Conservation (phyloP, 2,888 invertebrate genomes). For the Drosophila helvetica region DNA sequence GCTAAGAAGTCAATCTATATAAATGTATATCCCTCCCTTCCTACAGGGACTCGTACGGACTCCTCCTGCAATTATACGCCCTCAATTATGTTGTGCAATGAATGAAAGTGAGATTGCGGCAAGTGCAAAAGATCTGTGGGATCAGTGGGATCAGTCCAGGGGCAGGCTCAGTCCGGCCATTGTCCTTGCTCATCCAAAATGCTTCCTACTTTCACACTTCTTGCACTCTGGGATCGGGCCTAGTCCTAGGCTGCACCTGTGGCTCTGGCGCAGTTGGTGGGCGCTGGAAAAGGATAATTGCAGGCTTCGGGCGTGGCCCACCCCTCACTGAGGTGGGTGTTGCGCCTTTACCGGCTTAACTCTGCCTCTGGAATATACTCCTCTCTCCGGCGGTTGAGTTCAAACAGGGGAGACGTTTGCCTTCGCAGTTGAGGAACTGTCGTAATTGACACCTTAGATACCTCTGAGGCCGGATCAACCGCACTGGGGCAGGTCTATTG, state of each 20-base stretch:
- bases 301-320: slow-evolving; percentile 44
- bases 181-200: slow-evolving; percentile 51
- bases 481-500: slow-evolving; percentile 28
- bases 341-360: slow-evolving; percentile 76
- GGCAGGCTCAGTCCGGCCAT: slow-evolving; percentile 51
- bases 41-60: slow-evolving; percentile 9
- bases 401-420: slow-evolving; percentile 35
- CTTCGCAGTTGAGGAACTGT: slow-evolving; percentile 22
- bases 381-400: slow-evolving; percentile 45
- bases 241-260: slow-evolving; percentile 62
- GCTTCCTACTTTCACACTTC: slow-evolving; percentile 64
- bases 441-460: slow-evolving; percentile 70
- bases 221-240: slow-evolving; percentile 20
- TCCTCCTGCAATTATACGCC: slow-evolving; percentile 60
- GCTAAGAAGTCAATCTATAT: slow-evolving; percentile 78
- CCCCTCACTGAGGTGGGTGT: slow-evolving; percentile 63
- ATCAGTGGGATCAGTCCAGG: slow-evolving; percentile 4
- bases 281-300: slow-evolving; percentile 54
- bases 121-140: slow-evolving; percentile 22
- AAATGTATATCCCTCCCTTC: slow-evolving; percentile 5
- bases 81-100: slow-evolving; percentile 76
- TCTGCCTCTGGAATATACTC: slow-evolving; percentile 38
- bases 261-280: slow-evolving; percentile 56
- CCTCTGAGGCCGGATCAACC: slow-evolving; percentile 35
- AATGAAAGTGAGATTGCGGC: slow-evolving; percentile 74